Evolutionary conservation across 2,797 vertebrate species (phyloP).

Genomic region (Epinephelus coioides): DNA sequence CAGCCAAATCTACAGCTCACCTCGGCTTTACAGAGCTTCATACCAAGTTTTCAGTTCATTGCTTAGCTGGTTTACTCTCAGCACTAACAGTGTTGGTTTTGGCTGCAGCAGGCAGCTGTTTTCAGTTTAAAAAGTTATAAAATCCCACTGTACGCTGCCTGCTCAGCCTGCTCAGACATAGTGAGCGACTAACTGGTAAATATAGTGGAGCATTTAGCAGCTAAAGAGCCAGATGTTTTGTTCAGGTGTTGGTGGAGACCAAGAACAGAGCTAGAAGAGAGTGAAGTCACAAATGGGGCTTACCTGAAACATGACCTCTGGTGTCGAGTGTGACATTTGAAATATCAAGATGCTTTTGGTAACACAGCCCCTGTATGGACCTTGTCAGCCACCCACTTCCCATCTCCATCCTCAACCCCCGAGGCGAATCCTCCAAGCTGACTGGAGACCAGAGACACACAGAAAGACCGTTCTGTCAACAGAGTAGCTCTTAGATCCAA

Average conservation of each 20-base stretch:
- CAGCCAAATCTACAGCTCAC: not conserved
- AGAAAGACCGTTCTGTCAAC: slow-evolving; percentile 57
- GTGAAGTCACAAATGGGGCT: slow-evolving; percentile 34
- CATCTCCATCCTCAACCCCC: slow-evolving; percentile 55
- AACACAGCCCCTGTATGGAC: slow-evolving; percentile 65
- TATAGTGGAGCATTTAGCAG: not conserved
- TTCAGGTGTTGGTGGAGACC: slow-evolving; percentile 1
- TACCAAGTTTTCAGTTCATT: not conserved
- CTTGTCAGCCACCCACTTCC: slow-evolving; percentile 66
- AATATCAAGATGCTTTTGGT: slow-evolving; percentile 69
- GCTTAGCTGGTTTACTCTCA: not conserved
- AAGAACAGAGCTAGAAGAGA: slow-evolving; percentile 24
- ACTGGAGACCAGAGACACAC: slow-evolving; percentile 74
- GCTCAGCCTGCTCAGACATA: not conserved
- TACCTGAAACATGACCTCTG: slow-evolving; percentile 32
- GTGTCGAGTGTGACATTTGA: slow-evolving; percentile 29
- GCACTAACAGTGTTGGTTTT: not conserved
- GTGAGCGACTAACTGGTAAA: not conserved
- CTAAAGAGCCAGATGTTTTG: slow-evolving; percentile 1
- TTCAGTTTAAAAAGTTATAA: not conserved
- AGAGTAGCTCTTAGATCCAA: slow-evolving; percentile 35
- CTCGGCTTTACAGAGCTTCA: not conserved
- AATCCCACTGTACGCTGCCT: not conserved
- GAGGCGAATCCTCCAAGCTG: slow-evolving; percentile 68
- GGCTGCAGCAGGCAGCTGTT: not conserved